These are phyloP conservation scores for Holcopasites calliopsidis DNA, from an alignment of 1,140 invertebrate species.

Conservation along the genomic window DNA sequence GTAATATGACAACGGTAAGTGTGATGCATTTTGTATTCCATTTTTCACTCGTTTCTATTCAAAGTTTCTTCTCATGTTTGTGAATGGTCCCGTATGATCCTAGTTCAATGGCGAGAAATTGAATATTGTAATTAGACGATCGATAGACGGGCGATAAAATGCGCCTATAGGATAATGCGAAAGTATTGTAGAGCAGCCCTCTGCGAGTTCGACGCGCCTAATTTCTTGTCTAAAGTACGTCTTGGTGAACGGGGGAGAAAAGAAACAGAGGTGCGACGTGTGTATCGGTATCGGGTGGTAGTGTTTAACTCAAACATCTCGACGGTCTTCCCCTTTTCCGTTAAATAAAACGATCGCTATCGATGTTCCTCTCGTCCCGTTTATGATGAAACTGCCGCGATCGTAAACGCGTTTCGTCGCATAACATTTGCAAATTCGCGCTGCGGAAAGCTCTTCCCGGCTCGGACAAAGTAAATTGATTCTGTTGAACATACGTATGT, in stretches of 20 bases:
- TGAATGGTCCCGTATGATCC: too few species aligned
- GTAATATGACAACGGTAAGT: conserved; percentile 45
- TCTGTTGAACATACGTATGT: background rate
- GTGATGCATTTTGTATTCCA: background rate
- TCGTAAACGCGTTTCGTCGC: background rate
- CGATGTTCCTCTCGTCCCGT: background rate
- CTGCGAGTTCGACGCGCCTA: too few species aligned
- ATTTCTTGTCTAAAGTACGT: background rate
- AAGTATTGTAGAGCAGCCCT: too few species aligned
- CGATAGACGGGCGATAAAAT: too few species aligned
- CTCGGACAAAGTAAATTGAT: background rate
- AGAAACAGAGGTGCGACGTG: conserved; percentile 29
- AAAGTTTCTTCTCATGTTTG: background rate
- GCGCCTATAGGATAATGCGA: too few species aligned
- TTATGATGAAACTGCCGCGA: background rate
- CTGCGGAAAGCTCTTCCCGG: too few species aligned
- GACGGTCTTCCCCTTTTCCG: background rate
- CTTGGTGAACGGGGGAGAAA: background rate
- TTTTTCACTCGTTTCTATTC: background rate
- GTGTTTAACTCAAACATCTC: background rate
- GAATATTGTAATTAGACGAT: too few species aligned
- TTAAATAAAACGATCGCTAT: background rate
- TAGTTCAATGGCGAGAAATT: too few species aligned
- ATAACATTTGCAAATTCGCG: background rate
- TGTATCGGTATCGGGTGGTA: background rate